phyloP scores from a whole-genome alignment of 2,797 vertebrate genomes.

The Chanos chanos region DNA sequence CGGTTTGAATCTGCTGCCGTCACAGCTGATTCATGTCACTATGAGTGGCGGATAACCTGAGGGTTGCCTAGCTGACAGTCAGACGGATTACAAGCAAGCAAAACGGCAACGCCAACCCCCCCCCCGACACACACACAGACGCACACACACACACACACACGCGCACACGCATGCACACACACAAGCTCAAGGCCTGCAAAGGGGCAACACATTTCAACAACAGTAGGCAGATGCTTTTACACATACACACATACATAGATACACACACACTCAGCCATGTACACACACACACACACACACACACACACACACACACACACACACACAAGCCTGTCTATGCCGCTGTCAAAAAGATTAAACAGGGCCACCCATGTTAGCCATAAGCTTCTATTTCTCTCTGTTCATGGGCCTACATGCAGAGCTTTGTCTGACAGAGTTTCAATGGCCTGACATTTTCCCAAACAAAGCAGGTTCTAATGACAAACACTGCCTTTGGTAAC shows the following conservation, averaged over 20 bases:
- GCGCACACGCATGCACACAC: not conserved
- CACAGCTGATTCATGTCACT: constrained; percentile 70
- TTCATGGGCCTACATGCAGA: constrained; percentile 19
- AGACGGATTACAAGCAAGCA: constrained; percentile 68
- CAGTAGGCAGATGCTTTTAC: constrained; percentile 1
- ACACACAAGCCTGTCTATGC: constrained; percentile 32
- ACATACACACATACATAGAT: not conserved
- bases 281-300: not conserved
- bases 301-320: constrained; percentile 9
- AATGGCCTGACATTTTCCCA: no score
- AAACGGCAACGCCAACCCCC: constrained; percentile 66
- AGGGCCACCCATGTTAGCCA: constrained; percentile 17
- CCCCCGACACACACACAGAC: no score
- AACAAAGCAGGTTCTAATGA: no score
- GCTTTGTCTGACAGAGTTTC: constrained; percentile 11
- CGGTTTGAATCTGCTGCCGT: constrained; percentile 66
- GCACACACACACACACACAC: not conserved
- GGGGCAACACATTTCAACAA: not conserved
- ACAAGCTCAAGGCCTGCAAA: constrained; percentile 1
- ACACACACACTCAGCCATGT: no score
- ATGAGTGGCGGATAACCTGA: constrained; percentile 78
- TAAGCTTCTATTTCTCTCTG: constrained; percentile 16
- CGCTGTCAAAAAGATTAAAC: constrained; percentile 39
- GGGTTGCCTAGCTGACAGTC: constrained; percentile 68
- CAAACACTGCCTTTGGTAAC: no score